Conservation (phyloP, 2,888 invertebrate genomes). For the Seira musarum region DNA sequence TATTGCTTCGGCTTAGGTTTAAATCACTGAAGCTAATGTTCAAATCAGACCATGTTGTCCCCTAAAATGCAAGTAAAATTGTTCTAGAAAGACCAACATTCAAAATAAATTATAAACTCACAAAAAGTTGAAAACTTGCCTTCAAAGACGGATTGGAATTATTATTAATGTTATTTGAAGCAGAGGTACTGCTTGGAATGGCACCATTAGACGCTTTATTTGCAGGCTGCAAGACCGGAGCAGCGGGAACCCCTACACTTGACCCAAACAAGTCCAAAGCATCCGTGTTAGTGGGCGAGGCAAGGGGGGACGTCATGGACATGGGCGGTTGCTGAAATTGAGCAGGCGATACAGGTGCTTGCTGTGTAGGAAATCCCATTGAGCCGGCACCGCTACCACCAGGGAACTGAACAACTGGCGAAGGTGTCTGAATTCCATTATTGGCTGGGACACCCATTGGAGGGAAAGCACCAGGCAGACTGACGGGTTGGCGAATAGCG, state of each 20-base stretch:
- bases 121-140: slow-evolving; percentile 51
- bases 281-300: slow-evolving; percentile 24
- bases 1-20: slow-evolving; percentile 63
- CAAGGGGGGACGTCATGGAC: slow-evolving; percentile 32
- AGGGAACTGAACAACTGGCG: slow-evolving; percentile 59
- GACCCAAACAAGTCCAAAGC: slow-evolving; percentile 54
- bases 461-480: slow-evolving; percentile 54
- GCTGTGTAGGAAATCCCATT: slow-evolving; percentile 46
- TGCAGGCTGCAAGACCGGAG: slow-evolving; percentile 58
- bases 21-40: slow-evolving; percentile 68
- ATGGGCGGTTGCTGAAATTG: slow-evolving; percentile 53
- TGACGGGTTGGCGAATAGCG: slow-evolving; percentile 48
- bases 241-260: slow-evolving; percentile 43
- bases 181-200: slow-evolving; percentile 59
- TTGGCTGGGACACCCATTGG: slow-evolving; percentile 54
- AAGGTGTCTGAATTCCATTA: slow-evolving; percentile 45
- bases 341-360: slow-evolving; percentile 39
- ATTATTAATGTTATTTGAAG: slow-evolving; percentile 68
- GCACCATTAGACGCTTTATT: slow-evolving; percentile 55
- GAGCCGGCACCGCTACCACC: slow-evolving; percentile 40
- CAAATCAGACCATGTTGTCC: slow-evolving; percentile 69
- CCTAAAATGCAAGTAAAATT: slow-evolving; percentile 56
- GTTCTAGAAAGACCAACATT: not conserved
- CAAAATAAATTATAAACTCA: not conserved
- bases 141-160: slow-evolving; percentile 65